Conservation (phyloP, 1,140 invertebrate genomes). For the Apis cerana region DNA sequence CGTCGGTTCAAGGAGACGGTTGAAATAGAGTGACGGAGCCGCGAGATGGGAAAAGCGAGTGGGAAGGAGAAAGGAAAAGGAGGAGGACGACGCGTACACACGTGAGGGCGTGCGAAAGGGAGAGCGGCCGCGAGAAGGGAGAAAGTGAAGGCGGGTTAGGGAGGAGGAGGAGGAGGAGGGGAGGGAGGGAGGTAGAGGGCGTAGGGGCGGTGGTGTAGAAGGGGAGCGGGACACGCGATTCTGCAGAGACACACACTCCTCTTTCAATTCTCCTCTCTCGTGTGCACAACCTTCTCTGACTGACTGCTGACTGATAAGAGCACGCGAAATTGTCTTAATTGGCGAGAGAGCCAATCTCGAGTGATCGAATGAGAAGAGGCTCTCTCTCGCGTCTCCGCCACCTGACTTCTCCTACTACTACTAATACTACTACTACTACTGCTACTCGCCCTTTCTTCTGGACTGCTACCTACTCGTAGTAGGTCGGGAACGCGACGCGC, state of each 20-base stretch:
- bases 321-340: slow-evolving; percentile 77
- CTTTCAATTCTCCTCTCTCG: slow-evolving; percentile 65
- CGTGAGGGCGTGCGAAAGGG: slow-evolving; percentile 26
- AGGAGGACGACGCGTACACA: slow-evolving; percentile 10
- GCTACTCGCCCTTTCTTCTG: slow-evolving; percentile 51
- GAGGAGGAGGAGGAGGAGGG: slow-evolving; percentile 1
- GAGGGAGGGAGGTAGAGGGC: slow-evolving; percentile 1
- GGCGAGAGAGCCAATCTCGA: slow-evolving; percentile 69
- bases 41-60: slow-evolving; percentile 13
- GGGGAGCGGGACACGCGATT: slow-evolving; percentile 38
- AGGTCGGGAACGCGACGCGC: slow-evolving; percentile 40
- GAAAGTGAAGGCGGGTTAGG: slow-evolving; percentile 29
- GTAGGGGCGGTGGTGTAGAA: neutral
- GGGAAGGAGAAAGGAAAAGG: slow-evolving; percentile 24
- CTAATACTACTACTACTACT: no score
- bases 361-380: slow-evolving; percentile 61
- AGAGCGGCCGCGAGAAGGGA: slow-evolving; percentile 36
- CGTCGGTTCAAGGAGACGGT: slow-evolving; percentile 60
- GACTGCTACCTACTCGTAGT: slow-evolving; percentile 9
- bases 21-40: slow-evolving; percentile 45
- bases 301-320: slow-evolving; percentile 71
- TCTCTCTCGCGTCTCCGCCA: slow-evolving; percentile 49
- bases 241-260: slow-evolving; percentile 58
- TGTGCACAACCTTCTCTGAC: slow-evolving; percentile 57
- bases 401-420: slow-evolving; percentile 19